Evolutionary conservation across 1,140 invertebrate genomes (phyloP).

Genomic region (Eueides isabella): DNA sequence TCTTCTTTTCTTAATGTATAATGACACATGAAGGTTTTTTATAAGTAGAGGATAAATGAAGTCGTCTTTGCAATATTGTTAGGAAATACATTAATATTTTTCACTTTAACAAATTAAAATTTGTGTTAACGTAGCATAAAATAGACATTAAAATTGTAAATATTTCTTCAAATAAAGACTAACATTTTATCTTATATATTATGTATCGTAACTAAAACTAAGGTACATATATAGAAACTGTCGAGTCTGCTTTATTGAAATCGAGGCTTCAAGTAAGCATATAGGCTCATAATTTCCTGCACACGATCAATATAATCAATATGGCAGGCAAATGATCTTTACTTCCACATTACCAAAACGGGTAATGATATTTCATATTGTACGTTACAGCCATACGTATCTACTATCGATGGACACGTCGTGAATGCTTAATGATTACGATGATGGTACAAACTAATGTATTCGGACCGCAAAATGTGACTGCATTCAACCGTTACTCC

Average conservation of each 20-base stretch:
- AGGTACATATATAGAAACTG: background rate
- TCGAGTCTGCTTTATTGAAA: background rate
- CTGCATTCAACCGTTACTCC: constrained; percentile 35
- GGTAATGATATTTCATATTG: constrained; percentile 19
- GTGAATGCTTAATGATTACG: constrained; percentile 37
- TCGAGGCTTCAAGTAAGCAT: background rate
- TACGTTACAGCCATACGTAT: constrained; percentile 3
- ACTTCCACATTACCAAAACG: constrained; percentile 11
- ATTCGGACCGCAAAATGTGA: constrained; percentile 42
- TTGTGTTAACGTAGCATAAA: no score
- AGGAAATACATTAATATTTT: no score
- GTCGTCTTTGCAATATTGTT: no score
- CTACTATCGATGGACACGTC: constrained; percentile 18
- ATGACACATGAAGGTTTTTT: no score
- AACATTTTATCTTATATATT: no score
- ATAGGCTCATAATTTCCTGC: background rate
- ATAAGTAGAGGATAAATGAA: no score
- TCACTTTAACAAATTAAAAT: no score
- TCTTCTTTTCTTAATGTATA: no score
- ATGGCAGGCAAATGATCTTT: constrained; percentile 2
- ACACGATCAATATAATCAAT: background rate
- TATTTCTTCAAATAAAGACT: no score
- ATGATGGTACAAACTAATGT: constrained; percentile 38
- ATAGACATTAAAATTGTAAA: no score
- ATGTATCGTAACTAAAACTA: no score